These are phyloP conservation scores for Andrena praecox DNA, from an alignment of 2,888 invertebrate species.

Conservation along the genomic window DNA sequence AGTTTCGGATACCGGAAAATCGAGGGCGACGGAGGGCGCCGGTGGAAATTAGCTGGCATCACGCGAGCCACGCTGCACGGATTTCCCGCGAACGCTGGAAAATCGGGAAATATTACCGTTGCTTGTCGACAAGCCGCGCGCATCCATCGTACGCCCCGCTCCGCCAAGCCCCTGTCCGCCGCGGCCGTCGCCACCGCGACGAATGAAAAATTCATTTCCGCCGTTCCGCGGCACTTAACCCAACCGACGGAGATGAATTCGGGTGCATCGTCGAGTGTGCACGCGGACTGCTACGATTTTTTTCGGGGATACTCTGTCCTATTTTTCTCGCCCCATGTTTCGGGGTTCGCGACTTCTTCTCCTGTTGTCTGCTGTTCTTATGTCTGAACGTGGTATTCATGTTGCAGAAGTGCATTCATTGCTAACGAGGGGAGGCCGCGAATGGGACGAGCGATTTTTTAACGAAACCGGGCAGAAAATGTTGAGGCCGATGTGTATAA, in stretches of 20 bases:
- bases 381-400: no score
- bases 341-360: neutral
- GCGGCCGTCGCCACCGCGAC: neutral
- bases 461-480: no score
- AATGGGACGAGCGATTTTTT: no score
- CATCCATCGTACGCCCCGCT: neutral
- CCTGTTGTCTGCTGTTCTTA: no score
- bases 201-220: constrained; percentile 32
- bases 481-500: no score
- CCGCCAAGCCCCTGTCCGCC: neutral
- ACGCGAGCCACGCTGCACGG: constrained; percentile 1
- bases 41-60: constrained; percentile 45
- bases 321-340: neutral
- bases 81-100: constrained; percentile 19
- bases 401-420: no score
- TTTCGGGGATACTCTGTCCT: neutral
- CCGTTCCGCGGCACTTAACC: constrained; percentile 32
- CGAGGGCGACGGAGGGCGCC: neutral
- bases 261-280: neutral
- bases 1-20: constrained; percentile 5
- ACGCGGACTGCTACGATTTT: constrained; percentile 4
- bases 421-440: no score
- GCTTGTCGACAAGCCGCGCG: constrained; percentile 1
- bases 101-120: constrained; percentile 1
- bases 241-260: constrained; percentile 10